Evolutionary conservation across 2,888 invertebrate species (phyloP), one percentile per base, ranked within the genome.

Genomic region (Drosophila setosimentum): DNA sequence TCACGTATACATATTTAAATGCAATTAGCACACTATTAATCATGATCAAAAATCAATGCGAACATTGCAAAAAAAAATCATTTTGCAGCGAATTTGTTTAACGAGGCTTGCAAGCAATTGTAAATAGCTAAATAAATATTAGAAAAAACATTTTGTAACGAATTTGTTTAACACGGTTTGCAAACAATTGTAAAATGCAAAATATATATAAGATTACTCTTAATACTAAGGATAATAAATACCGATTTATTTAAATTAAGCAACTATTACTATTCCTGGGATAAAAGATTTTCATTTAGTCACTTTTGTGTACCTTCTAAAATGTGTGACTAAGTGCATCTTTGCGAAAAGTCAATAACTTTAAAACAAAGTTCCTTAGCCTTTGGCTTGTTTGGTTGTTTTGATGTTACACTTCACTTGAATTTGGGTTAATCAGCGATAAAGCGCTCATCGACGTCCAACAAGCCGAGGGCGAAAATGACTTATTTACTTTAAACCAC

Each of bases 381-480:
- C 89, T 89, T 81, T 80, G 54, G 51, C 63, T 69, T n/a, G 37
- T n/a, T 49, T 64, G 50, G 42, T 59, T 64, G 66, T 58, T 57
- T 37, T 58, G 51, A 54, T 59, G 45, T 33, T 59, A 48, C 48
- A 71, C 54, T 73, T 83, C 71, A 71, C 62, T 81, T 74, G 71
- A 78, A 87, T 87, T 87, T 83, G 84, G 87, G 79, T 81, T 87
- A 89, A 89, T 87, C 84, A 83, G 79, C 87, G 79, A 84, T 84
- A 83, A 84, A 84, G 87, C 79, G 84, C 89, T 72, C 83, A 83
- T 74, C 83, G 83, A 81, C 69, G 68, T 68, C 16, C 62, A 66
- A 50, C 58, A 68, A 71, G 54, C 60, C 60, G 60, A 65, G 71
- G 73, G 78, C 75, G 67, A 83, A 83, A 80, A 66, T 66, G 40